phyloP scores from a whole-genome alignment of 2,888 invertebrate species.

The Epinotia nisella region DNA sequence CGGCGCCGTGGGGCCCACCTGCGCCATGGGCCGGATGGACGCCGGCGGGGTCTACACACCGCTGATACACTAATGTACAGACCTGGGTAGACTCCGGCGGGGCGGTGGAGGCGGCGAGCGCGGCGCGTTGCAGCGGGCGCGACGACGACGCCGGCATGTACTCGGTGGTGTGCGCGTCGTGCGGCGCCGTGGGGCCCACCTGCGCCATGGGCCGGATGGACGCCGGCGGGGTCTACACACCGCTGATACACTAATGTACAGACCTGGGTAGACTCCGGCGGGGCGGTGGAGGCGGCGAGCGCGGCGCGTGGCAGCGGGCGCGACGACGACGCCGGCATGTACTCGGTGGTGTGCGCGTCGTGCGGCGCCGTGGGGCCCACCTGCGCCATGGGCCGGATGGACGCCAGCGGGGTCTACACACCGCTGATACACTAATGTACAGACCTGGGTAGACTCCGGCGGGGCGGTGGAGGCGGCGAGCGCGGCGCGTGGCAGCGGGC shows the following conservation, averaged over 20 bases:
- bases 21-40: conserved; percentile 95
- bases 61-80: background rate
- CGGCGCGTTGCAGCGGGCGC: conserved; percentile 84
- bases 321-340: no score
- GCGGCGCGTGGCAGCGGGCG: no score
- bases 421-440: background rate
- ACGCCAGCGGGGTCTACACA: no score
- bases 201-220: conserved; percentile 96
- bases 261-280: no score
- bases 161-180: conserved; percentile 86
- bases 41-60: conserved; percentile 86
- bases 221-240: conserved; percentile 85
- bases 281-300: no score
- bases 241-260: no score
- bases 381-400: no score
- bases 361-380: no score
- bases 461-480: conserved; percentile 87
- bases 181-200: conserved; percentile 91
- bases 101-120: conserved; percentile 87
- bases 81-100: conserved; percentile 78
- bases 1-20: conserved; percentile 92
- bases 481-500: conserved; percentile 85
- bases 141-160: conserved; percentile 95
- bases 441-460: conserved; percentile 75
- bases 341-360: no score